Percentiles rank a stretch among this genome's conserved stretches.
Evolutionary conservation across 2,113 vertebrate species (phyloP).

Genomic region (Aspidoscelis tigris): DNA sequence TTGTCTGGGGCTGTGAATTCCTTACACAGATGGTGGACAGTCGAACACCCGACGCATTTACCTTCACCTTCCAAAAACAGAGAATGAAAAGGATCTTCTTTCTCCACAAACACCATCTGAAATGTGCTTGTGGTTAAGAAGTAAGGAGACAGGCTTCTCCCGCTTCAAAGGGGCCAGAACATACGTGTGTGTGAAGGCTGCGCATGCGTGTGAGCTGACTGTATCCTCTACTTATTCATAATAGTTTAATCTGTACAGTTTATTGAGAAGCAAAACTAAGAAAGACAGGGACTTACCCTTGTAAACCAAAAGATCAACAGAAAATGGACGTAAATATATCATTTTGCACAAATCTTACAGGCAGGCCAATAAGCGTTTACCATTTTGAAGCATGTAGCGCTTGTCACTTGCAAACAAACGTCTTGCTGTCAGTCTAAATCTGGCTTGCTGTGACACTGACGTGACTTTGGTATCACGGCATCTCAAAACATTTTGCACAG

Average conservation of each 20-base stretch:
- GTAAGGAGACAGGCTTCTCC: conserved; percentile 39
- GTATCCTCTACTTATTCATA: background rate
- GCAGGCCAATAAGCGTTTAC: conserved; percentile 8
- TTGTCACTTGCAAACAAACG: background rate
- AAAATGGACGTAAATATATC: background rate
- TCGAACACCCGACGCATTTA: conserved; percentile 73
- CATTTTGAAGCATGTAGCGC: background rate
- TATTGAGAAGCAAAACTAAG: background rate
- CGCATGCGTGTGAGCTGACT: too few species aligned
- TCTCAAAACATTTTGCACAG: background rate
- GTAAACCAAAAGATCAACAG: background rate
- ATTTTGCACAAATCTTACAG: conserved; percentile 23
- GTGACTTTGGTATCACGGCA: conserved; percentile 4
- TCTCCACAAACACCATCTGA: conserved; percentile 56
- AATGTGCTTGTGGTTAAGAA: conserved; percentile 61
- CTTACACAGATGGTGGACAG: conserved; percentile 88
- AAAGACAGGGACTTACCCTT: background rate
- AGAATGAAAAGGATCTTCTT: conserved; percentile 58
- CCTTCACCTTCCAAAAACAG: conserved; percentile 68
- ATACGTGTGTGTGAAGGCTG: too few species aligned
- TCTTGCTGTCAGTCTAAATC: background rate
- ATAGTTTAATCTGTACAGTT: conserved; percentile 4
- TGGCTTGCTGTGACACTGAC: background rate
- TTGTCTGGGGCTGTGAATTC: conserved; percentile 87
- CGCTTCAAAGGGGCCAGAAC: background rate